phyloP scores from a whole-genome alignment of 1,140 invertebrate species.

The Megalonaias nervosa region DNA sequence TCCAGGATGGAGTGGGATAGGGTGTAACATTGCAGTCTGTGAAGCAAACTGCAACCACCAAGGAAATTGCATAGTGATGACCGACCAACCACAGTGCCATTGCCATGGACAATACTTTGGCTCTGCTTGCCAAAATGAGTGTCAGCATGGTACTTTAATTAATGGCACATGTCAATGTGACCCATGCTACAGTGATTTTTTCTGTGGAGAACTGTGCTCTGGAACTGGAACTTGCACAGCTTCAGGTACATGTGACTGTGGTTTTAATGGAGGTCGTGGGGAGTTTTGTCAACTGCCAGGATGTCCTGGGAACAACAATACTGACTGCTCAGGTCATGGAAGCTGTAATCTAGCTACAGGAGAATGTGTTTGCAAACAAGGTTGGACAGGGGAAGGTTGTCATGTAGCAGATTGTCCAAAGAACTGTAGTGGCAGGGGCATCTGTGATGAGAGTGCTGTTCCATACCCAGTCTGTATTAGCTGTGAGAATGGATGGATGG shows the following conservation, averaged over 20 bases:
- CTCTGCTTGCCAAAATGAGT: too few species aligned
- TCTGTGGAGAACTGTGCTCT: conserved; percentile 39
- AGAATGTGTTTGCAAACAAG: conserved; percentile 46
- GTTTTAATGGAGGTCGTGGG: conserved; percentile 38
- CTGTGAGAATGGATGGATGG: conserved; percentile 52
- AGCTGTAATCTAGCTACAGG: conserved; percentile 35
- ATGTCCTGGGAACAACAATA: conserved; percentile 39
- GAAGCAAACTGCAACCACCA: conserved; percentile 47
- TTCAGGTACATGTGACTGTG: conserved; percentile 43
- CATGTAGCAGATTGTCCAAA: conserved; percentile 44
- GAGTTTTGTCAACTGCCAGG: conserved; percentile 38
- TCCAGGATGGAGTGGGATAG: conserved; percentile 47
- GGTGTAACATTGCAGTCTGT: conserved; percentile 45
- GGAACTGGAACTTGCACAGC: conserved; percentile 32
- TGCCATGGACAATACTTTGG: too few species aligned
- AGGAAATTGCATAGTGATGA: conserved; percentile 30
- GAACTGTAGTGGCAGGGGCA: conserved; percentile 46
- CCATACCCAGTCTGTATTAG: conserved; percentile 41
- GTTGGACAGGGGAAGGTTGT: conserved; percentile 49
- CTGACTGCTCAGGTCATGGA: conserved; percentile 39
- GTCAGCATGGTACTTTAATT: too few species aligned
- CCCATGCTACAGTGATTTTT: conserved; percentile 39
- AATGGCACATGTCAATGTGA: conserved; percentile 33
- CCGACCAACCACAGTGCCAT: too few species aligned
- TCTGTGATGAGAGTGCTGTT: conserved; percentile 33